A percentile compares a stretch with the other conserved stretches of the same genome.
phyloP scores from a whole-genome alignment of 2,888 invertebrate genomes.

The Drosophila fungiperda region DNA sequence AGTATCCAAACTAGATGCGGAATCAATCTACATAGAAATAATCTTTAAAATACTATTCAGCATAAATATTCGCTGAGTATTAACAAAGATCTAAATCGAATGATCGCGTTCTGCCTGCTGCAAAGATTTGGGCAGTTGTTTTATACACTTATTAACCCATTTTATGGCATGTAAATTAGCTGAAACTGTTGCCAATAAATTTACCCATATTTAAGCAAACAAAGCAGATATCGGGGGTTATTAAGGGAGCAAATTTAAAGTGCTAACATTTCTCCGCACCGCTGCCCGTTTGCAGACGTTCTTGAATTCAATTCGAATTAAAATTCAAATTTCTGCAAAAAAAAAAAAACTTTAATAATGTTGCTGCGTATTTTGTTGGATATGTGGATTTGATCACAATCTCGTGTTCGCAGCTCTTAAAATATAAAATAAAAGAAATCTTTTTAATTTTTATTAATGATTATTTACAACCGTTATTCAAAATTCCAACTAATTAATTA shows the following conservation, averaged over 20 bases:
- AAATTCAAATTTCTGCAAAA: conserved; percentile 28
- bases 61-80: neutral
- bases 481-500: conserved; percentile 83
- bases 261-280: conserved; percentile 41
- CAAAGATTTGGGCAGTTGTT: neutral
- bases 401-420: conserved; percentile 47
- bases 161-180: conserved; percentile 45
- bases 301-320: conserved; percentile 31
- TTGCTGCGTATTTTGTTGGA: conserved; percentile 54
- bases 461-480: conserved; percentile 83
- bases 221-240: conserved; percentile 57
- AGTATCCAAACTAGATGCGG: neutral
- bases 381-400: neutral
- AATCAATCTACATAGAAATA: neutral
- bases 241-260: conserved; percentile 48
- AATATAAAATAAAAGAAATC: conserved; percentile 70
- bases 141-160: conserved; percentile 37
- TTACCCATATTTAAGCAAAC: conserved; percentile 74
- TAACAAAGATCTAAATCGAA: no score
- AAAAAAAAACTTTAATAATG: conserved; percentile 38
- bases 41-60: neutral
- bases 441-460: conserved; percentile 82
- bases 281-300: neutral
- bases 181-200: conserved; percentile 71
- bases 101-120: neutral